A percentile compares a stretch with the other conserved stretches of the same genome.
Evolutionary conservation across 2,113 vertebrate genomes (phyloP).

Genomic region (Eublepharis macularius): DNA sequence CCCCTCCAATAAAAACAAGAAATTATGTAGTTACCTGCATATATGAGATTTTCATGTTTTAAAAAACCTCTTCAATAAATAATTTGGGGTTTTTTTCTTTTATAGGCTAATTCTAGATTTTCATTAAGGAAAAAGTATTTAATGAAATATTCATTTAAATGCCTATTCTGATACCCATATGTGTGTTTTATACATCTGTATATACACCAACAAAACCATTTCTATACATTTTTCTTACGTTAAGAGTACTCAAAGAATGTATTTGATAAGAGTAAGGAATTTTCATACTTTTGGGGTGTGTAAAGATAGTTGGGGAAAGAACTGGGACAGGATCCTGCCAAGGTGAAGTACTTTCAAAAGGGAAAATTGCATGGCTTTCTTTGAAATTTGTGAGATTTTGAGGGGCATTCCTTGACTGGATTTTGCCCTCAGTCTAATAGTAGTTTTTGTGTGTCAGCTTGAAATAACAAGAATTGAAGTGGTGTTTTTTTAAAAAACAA

Average conservation of each 20-base stretch:
- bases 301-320: neutral
- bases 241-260: neutral
- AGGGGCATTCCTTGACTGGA: neutral
- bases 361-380: neutral
- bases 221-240: neutral
- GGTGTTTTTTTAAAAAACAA: neutral
- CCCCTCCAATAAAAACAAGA: too few relatives aligned
- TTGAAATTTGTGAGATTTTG: neutral
- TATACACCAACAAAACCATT: neutral
- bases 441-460: neutral
- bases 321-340: neutral
- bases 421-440: neutral
- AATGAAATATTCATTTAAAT: neutral
- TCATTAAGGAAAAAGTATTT: neutral
- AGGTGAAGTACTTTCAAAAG: neutral
- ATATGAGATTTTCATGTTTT: neutral
- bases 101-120: neutral
- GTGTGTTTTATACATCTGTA: neutral
- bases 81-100: neutral
- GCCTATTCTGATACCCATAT: neutral
- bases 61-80: neutral
- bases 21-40: neutral
- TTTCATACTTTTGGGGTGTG: constrained; percentile 21
- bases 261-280: neutral
- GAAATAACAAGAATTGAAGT: neutral